Conservation (phyloP, 2,888 invertebrate species). For the Agrochola litura region DNA sequence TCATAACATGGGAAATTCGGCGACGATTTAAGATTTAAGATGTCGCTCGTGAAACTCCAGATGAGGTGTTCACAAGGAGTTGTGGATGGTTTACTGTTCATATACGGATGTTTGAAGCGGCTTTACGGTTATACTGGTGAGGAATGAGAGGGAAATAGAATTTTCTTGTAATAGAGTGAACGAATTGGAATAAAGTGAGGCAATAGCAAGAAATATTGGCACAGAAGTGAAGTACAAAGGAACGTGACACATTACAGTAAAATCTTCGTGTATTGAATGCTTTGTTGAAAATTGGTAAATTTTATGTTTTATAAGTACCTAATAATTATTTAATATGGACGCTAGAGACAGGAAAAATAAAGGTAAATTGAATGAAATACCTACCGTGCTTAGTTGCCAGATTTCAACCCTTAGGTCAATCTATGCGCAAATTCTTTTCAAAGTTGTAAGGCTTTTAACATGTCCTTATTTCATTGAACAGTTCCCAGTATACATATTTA, state of each 20-base stretch:
- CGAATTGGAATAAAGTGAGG: not conserved
- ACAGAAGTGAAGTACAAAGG: not conserved
- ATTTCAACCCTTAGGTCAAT: not conserved
- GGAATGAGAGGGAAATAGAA: conserved; percentile 24
- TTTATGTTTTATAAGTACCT: not conserved
- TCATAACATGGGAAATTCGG: conserved; percentile 55
- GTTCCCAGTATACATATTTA: not conserved
- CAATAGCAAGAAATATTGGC: not conserved
- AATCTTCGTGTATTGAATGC: not conserved
- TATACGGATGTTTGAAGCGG: conserved; percentile 24
- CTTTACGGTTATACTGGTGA: conserved; percentile 15
- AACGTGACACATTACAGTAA: no score
- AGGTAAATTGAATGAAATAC: not conserved
- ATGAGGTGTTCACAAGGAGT: conserved; percentile 53
- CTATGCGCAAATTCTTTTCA: not conserved
- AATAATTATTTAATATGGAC: not conserved
- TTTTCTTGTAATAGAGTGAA: conserved; percentile 10
- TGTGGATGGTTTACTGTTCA: conserved; percentile 51
- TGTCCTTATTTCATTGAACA: not conserved
- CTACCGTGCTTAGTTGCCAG: no score
- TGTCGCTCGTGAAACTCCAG: conserved; percentile 49
- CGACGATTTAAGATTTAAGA: conserved; percentile 48
- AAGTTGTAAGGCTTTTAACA: not conserved
- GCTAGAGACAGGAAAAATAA: not conserved
- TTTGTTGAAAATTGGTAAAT: no score